phyloP scores from a whole-genome alignment of 2,113 vertebrate genomes.

The Electrona antarctica region DNA sequence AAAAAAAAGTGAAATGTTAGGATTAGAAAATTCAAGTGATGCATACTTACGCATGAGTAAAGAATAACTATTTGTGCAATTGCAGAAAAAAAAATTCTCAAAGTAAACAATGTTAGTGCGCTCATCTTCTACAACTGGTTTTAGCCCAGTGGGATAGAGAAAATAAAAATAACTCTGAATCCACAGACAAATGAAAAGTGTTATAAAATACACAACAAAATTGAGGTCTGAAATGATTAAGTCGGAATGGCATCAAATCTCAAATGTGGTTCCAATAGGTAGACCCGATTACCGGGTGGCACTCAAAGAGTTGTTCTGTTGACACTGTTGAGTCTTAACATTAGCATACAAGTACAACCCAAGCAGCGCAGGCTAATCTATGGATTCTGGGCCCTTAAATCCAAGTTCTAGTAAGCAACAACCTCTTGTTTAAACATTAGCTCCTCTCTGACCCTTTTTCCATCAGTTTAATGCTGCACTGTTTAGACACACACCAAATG shows the following conservation, averaged over 20 bases:
- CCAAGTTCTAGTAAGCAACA: slow-evolving; percentile 19
- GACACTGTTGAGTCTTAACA: slow-evolving; percentile 19
- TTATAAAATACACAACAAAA: slow-evolving; percentile 1
- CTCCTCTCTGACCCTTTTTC: slow-evolving; percentile 23
- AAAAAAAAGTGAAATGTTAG: slow-evolving; percentile 52
- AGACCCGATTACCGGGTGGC: slow-evolving; percentile 41
- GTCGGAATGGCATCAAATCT: slow-evolving; percentile 49
- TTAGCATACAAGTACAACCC: slow-evolving; percentile 7
- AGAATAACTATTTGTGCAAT: slow-evolving; percentile 52
- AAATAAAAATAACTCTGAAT: slow-evolving; percentile 2
- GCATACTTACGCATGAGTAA: slow-evolving; percentile 22
- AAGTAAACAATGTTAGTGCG: slow-evolving; percentile 25
- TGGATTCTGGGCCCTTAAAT: slow-evolving; percentile 25
- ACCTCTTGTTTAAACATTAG: slow-evolving; percentile 30
- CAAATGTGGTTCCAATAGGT: slow-evolving; percentile 21
- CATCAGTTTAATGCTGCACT: slow-evolving; percentile 39
- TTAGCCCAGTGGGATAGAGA: slow-evolving; percentile 8
- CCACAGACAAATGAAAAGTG: slow-evolving; percentile 13
- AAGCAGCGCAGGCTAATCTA: slow-evolving; percentile 6
- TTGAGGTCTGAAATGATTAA: slow-evolving; percentile 23
- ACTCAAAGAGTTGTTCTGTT: slow-evolving; percentile 46
- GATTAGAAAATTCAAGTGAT: slow-evolving; percentile 54
- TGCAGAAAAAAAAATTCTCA: slow-evolving; percentile 11
- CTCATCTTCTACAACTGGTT: slow-evolving; percentile 22
- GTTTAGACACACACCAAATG: slow-evolving; percentile 56